These are phyloP conservation scores for Clunio marinus DNA, from an alignment of 2,888 invertebrate species.

Conservation along the genomic window DNA sequence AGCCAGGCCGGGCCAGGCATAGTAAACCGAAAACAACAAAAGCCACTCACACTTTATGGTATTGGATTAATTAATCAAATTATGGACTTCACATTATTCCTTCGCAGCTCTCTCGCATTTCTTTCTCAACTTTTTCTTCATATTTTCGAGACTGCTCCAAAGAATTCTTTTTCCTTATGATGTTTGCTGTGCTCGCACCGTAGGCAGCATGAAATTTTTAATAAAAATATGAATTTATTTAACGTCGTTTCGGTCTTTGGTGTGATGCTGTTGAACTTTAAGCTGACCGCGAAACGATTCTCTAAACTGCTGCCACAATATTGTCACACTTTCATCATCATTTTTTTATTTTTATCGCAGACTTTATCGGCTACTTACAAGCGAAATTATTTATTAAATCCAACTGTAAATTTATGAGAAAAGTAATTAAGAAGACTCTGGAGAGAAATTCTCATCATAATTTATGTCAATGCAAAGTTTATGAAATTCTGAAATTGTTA, in stretches of 20 bases:
- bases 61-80: constrained; percentile 38
- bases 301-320: no score
- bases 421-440: no score
- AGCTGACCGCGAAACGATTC: no score
- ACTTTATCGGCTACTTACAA: no score
- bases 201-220: not conserved
- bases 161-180: not conserved
- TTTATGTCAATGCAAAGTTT: not conserved
- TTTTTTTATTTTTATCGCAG: no score
- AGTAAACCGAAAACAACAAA: constrained; percentile 16
- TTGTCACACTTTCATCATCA: no score
- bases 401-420: no score
- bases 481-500: not conserved
- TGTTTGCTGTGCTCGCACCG: not conserved
- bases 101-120: not conserved
- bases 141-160: not conserved
- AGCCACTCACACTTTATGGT: constrained; percentile 37
- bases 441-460: no score
- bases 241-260: not conserved
- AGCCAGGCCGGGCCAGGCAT: not conserved
- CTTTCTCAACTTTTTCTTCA: not conserved
- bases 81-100: constrained; percentile 16
- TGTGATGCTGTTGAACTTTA: no score
- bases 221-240: not conserved
- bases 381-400: no score